A percentile compares a stretch with the other conserved stretches of the same genome.
Evolutionary conservation across 2,797 vertebrate species (phyloP).

Genomic region (Pangasius mekongensis): DNA sequence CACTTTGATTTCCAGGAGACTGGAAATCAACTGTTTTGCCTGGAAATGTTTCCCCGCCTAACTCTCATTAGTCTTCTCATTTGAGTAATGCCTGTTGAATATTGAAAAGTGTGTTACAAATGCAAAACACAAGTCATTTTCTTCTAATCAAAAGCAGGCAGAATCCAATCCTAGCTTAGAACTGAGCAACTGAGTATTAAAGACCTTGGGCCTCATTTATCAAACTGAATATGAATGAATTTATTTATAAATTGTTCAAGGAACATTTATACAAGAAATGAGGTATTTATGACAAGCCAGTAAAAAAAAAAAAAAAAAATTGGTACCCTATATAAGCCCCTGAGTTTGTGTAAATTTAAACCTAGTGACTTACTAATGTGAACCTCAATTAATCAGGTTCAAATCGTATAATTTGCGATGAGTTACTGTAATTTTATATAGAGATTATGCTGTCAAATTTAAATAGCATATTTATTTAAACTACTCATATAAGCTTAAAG

Average conservation of each 20-base stretch:
- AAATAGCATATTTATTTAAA: neutral
- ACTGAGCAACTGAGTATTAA: neutral
- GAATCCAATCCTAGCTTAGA: neutral
- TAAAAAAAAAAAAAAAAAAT: neutral
- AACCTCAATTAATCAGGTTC: neutral
- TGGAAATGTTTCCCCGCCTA: neutral
- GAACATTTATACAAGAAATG: neutral
- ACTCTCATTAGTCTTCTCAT: neutral
- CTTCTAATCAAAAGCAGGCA: neutral
- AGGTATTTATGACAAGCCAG: neutral
- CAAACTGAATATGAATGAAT: neutral
- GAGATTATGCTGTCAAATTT: neutral
- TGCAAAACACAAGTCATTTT: neutral
- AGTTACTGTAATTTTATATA: neutral
- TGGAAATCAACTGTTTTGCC: neutral
- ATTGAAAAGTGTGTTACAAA: constrained; percentile 17
- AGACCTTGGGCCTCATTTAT: neutral
- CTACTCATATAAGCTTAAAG: neutral
- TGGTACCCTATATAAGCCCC: neutral
- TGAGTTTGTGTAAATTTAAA: neutral
- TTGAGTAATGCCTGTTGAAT: neutral
- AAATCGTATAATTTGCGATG: neutral
- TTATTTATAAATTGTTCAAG: neutral
- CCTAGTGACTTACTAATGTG: neutral
- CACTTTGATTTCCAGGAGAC: constrained; percentile 1